phyloP scores from a whole-genome alignment of 1,140 invertebrate species.

The Macrobrachium nipponense region DNA sequence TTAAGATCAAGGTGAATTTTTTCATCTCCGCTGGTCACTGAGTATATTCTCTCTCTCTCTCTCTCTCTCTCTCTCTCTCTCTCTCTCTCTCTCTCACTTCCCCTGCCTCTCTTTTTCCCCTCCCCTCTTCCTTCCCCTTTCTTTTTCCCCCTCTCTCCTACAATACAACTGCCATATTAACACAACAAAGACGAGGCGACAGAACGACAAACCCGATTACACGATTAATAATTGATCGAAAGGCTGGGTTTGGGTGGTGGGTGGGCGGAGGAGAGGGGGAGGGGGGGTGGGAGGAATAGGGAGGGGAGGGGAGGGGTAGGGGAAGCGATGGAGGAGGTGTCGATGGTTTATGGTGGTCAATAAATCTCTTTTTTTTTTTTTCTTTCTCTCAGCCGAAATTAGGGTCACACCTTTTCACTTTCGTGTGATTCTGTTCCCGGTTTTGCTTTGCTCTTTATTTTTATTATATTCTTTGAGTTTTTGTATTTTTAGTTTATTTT shows the following conservation, averaged over 20 bases:
- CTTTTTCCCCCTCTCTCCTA: not conserved
- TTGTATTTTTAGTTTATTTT: not conserved
- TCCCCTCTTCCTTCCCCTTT: not conserved
- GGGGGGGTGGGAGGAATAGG: not conserved
- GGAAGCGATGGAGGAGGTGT: not conserved
- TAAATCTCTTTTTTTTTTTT: too few relatives aligned
- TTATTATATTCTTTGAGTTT: not conserved
- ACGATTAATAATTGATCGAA: constrained; percentile 41
- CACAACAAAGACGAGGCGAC: constrained; percentile 44
- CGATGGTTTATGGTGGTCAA: too few relatives aligned
- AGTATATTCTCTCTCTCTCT: too few relatives aligned
- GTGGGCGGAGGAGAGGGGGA: not conserved
- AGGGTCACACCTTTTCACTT: not conserved
- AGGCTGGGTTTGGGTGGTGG: not conserved
- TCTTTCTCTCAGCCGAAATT: too few relatives aligned
- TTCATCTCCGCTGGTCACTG: too few relatives aligned
- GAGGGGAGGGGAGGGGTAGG: too few relatives aligned
- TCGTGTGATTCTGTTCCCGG: not conserved
- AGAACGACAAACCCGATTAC: constrained; percentile 44
- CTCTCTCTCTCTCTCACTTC: constrained; percentile 15
- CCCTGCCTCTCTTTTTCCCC: not conserved
- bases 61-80: constrained; percentile 18
- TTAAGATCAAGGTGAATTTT: too few relatives aligned
- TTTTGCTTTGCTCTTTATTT: not conserved
- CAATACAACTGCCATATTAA: constrained; percentile 19